These are phyloP conservation scores for Eristalis intricaria DNA, from an alignment of 2,888 invertebrate species.

Conservation along the genomic window DNA sequence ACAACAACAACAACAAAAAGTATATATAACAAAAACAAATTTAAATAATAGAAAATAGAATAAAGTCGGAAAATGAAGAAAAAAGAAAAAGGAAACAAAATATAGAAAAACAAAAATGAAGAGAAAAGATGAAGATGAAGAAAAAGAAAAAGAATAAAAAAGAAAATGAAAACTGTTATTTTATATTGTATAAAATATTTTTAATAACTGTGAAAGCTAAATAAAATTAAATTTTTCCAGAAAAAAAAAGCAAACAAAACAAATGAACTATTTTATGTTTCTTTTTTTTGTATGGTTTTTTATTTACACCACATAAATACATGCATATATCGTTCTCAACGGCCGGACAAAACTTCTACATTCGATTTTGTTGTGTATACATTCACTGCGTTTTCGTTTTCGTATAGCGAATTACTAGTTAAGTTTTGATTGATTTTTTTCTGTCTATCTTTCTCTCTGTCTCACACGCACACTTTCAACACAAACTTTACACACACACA, in stretches of 20 bases:
- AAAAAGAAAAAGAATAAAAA: conserved; percentile 68
- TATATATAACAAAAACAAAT: conserved; percentile 73
- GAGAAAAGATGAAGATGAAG: conserved; percentile 74
- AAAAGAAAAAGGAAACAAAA: conserved; percentile 74
- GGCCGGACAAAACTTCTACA: conserved; percentile 35
- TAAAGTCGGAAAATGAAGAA: conserved; percentile 60
- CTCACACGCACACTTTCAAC: conserved; percentile 12
- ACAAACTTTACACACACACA: not conserved
- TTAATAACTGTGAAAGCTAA: conserved; percentile 82
- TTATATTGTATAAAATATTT: conserved; percentile 81
- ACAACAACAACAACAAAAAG: conserved; percentile 75
- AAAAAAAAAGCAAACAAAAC: conserved; percentile 65
- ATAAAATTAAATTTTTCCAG: conserved; percentile 78
- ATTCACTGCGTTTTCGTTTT: conserved; percentile 39
- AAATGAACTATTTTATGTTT: conserved; percentile 68
- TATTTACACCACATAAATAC: conserved; percentile 41
- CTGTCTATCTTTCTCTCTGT: conserved; percentile 33
- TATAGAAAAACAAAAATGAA: conserved; percentile 74
- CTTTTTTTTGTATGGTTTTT: conserved; percentile 70
- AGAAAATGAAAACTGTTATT: conserved; percentile 78
- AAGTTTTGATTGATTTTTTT: conserved; percentile 26
- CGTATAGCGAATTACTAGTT: conserved; percentile 44
- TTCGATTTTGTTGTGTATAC: conserved; percentile 56
- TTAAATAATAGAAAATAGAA: conserved; percentile 73
- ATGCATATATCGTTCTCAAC: conserved; percentile 26